Conservation (phyloP, 2,113 vertebrate genomes). For the Salvelinus alpinus region DNA sequence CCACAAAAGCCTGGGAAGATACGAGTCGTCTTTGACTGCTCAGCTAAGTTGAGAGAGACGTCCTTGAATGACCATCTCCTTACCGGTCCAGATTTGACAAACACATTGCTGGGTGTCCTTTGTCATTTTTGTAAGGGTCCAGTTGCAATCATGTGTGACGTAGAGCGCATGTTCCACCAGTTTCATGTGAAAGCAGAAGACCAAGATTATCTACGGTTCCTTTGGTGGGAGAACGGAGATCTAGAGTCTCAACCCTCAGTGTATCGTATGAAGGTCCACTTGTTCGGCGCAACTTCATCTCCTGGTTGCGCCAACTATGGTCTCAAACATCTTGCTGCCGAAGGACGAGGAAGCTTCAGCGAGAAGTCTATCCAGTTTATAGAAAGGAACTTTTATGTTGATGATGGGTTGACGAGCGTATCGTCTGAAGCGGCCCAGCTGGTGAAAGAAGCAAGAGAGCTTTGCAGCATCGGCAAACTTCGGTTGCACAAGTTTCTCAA, state of each 20-base stretch:
- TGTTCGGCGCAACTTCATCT: neutral
- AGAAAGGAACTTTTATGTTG: neutral
- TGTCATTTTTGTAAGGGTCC: neutral
- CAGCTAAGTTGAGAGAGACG: neutral
- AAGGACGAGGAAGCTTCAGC: neutral
- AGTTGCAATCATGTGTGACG: neutral
- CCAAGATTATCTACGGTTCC: neutral
- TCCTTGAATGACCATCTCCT: constrained; percentile 1
- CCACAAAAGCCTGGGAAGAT: neutral
- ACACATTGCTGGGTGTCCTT: neutral
- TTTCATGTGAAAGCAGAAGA: neutral
- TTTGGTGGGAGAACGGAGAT: neutral
- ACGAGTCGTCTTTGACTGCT: neutral
- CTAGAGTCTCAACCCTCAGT: neutral
- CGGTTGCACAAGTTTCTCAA: neutral
- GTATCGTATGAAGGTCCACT: neutral
- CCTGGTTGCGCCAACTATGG: neutral
- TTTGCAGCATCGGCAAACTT: neutral
- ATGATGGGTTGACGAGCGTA: neutral
- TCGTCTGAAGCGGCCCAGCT: neutral
- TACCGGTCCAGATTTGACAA: neutral
- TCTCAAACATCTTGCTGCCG: neutral
- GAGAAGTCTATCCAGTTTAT: neutral
- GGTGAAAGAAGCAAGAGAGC: neutral
- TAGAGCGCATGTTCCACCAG: neutral